Evolutionary conservation across 2,797 vertebrate genomes (phyloP).

Genomic region (Characodon lateralis): DNA sequence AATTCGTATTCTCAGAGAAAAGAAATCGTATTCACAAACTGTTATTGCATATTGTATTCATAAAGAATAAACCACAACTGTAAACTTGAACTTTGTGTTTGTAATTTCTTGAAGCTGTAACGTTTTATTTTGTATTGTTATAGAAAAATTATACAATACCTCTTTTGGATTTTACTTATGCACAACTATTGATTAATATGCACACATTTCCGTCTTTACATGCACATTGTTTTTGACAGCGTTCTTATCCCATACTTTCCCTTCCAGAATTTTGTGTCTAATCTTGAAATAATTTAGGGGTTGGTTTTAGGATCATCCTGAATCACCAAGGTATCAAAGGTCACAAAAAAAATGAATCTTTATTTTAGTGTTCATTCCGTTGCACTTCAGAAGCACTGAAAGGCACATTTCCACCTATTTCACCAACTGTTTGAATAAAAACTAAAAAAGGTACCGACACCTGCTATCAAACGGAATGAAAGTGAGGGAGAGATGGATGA

Average conservation of each 20-base stretch:
- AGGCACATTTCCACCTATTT: background rate
- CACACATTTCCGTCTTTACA: too few relatives aligned
- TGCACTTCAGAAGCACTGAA: background rate
- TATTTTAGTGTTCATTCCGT: background rate
- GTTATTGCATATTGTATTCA: too few relatives aligned
- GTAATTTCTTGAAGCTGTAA: too few relatives aligned
- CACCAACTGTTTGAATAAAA: slow-evolving; percentile 6
- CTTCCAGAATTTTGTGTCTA: background rate
- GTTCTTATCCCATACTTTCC: background rate
- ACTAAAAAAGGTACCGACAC: slow-evolving; percentile 30
- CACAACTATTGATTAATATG: too few relatives aligned
- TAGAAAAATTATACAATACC: too few relatives aligned
- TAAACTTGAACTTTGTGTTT: too few relatives aligned
- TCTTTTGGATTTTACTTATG: too few relatives aligned
- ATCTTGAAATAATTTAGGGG: background rate
- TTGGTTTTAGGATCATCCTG: background rate
- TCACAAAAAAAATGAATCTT: background rate
- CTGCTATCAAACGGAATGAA: slow-evolving; percentile 15
- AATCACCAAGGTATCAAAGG: background rate
- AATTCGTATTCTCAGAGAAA: too few relatives aligned
- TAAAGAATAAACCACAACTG: too few relatives aligned
- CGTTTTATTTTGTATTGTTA: too few relatives aligned
- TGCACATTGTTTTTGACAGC: background rate
- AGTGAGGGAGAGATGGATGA: slow-evolving; percentile 5
- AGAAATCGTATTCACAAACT: too few relatives aligned